Evolutionary conservation across 2,797 vertebrate species (phyloP), one percentile per base, ranked within the genome.

Genomic region (Aphelocoma californica): DNA sequence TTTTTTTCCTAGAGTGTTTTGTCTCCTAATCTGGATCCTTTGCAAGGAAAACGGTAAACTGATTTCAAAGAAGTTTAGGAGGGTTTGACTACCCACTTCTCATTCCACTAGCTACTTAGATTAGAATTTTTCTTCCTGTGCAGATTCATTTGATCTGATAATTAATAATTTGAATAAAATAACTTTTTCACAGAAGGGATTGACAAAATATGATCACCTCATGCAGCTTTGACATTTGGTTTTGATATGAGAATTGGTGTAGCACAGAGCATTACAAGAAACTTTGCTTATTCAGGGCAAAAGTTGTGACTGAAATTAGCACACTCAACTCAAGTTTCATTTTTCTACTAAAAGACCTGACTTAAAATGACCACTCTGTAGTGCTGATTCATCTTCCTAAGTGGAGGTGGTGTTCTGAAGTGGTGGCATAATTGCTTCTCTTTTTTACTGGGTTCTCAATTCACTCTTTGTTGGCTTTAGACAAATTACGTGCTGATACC

Each of bases 241-340:
- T 97, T 95, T 89, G 66, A 32, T 79, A 89, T 83, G 79, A 96
- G 67, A 64, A 80, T 62, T 93, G 70, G 58, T 67, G 36, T 73
- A 88, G 44, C 57, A 15, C 58, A 86, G 74, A 92, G 54, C 42
- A 12, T 86, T 85, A 84, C 85, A 90, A 88, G 88, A 91, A 92
- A 88, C 56, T 92, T 51, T 65, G n/a, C 74, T 83, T 88, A 44
- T 57, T 31, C 7, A 36, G 28, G 61, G 44, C 45, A 83, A 91
- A 86, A 88, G 14, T 14, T 62, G 26, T 6, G 3, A n/a, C 51
- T 86, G 53, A 79, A 70, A 64, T 81, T 48, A 84, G 53, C 26
- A 29, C 18, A 6, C 4, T 90, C 32, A 40, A 42, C 18, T 47
- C 31, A 48, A 56, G 18, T 85, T 91, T 70, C 17, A 25, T 91